Base-by-base conservation (phyloP, 2,113 vertebrate species). In the Nyctereutes procyonoides region DNA sequence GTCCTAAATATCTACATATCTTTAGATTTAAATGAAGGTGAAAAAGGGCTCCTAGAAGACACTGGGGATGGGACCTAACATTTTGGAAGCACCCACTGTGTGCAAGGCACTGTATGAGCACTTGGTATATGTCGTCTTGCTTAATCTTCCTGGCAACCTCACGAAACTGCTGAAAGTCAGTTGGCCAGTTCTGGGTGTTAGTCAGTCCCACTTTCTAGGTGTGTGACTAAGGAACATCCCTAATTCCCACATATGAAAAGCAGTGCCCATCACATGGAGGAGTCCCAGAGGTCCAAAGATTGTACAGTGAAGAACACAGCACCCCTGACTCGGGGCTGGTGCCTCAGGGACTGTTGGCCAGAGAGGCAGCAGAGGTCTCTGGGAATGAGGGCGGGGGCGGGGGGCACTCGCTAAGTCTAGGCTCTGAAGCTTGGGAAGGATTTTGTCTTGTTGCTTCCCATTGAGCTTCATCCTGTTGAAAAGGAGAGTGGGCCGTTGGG, bases 231-330 rank as follows among this genome's bases (percentile, higher is more conserved):
- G 60, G 20, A 22, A 53, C 51, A 83, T 30, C 19, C 30, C 80
- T 92, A 76, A 86, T 84, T 87, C 63, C 48, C 88, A 48, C n/a
- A 74, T 35, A 22, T 53, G 92, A 95, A 82, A 96, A 82, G 71
- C 3, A 81, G 16, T 16, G 62, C 11, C 43, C 28, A 56, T 28
- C 24, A 79, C 30, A 6, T 26, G 63, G 28, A 53, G n/a, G 8
- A 48, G 80, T 2, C 84, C n/a, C 2, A 16, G 58, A 81, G 51
- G 17, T 88, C n/a, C 24, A 38, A 56, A 60, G 51, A 55, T n/a
- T 56, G 8, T 28, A 26, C 26, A 13, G 35, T n/a, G 24, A 84
- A 67, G 67, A 88, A 56, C 1, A 48, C 2, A 10, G 43, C 8
- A 55, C 17, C n/a, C 12, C 60, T 58, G 14, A 38, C 56, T 82